Percentiles rank a stretch among this genome's conserved stretches.
Conservation (phyloP, 2,888 invertebrate species). For the Lasius fuliginosus region DNA sequence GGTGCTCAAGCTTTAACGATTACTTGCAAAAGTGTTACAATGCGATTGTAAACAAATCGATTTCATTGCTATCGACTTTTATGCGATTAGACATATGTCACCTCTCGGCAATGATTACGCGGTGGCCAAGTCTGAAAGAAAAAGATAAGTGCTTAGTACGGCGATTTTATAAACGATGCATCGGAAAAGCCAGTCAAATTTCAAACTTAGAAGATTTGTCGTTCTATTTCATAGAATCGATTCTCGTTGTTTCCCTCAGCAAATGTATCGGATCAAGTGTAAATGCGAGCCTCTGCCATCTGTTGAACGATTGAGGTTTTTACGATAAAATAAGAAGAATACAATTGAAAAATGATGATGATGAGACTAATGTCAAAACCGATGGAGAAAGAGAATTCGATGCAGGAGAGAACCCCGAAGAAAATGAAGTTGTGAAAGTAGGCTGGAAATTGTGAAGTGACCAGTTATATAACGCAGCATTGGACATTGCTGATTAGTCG, state of each 20-base stretch:
- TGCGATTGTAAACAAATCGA: conserved; percentile 31
- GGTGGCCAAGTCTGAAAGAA: conserved; percentile 58
- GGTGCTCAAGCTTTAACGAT: conserved; percentile 55
- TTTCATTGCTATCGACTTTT: too few relatives aligned
- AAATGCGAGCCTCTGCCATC: conserved; percentile 2
- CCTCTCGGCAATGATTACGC: conserved; percentile 58
- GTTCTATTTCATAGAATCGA: conserved; percentile 60
- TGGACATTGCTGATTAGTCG: conserved; percentile 43
- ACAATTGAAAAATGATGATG: conserved; percentile 26
- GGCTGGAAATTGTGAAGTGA: conserved; percentile 60
- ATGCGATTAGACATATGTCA: too few relatives aligned
- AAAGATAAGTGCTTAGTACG: conserved; percentile 29
- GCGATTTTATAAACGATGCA: conserved; percentile 58
- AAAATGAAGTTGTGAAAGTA: background rate
- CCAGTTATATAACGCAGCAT: conserved; percentile 44
- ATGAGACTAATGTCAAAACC: conserved; percentile 23
- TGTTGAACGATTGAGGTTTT: background rate
- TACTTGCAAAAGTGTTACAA: conserved; percentile 66
- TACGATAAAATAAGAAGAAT: background rate
- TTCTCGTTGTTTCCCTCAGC: conserved; percentile 59
- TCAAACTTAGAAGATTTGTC: conserved; percentile 39
- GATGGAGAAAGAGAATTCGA: background rate
- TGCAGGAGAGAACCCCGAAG: conserved; percentile 17
- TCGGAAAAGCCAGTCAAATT: conserved; percentile 62
- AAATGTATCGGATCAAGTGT: conserved; percentile 52